Percentiles rank a stretch among this genome's conserved stretches.
Evolutionary conservation across 2,113 vertebrate genomes (phyloP).

Genomic region (Arenaria interpres): DNA sequence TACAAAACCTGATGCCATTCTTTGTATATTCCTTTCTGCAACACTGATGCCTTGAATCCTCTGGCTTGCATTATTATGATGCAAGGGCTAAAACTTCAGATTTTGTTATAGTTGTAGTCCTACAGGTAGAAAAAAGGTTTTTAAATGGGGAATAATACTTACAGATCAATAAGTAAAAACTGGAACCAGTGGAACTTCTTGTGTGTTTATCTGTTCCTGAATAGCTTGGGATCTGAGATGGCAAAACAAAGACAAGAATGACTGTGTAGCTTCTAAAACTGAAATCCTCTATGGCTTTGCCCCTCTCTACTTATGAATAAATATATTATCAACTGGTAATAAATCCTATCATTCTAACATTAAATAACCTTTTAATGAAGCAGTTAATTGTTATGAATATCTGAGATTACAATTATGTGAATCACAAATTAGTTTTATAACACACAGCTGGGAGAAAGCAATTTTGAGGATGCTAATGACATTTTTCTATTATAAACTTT

Average conservation of each 20-base stretch:
- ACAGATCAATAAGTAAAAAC: not conserved
- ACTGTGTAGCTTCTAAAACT: not conserved
- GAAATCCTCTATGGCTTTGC: not conserved
- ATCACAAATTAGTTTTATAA: not conserved
- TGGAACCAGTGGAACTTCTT: not conserved
- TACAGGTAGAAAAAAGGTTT: not conserved
- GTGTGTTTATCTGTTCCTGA: not conserved
- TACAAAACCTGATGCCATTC: rapidly evolving
- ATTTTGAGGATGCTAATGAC: not conserved
- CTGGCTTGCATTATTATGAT: not conserved
- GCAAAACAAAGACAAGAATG: not conserved
- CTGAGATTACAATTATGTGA: not conserved
- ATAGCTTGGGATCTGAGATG: not conserved
- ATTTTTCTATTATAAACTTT: not conserved
- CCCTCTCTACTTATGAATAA: not conserved
- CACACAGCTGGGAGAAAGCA: not conserved
- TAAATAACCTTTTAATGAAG: not conserved
- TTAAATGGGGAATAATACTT: not conserved
- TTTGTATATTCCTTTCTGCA: not conserved
- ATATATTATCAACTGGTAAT: not conserved
- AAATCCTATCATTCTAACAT: not conserved
- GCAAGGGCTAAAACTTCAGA: not conserved
- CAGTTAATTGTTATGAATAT: not conserved
- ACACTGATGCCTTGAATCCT: not conserved
- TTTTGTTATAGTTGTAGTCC: not conserved